Percentiles rank a stretch among this genome's conserved stretches.
These are phyloP conservation scores for Melinaea menophilus DNA, from an alignment of 2,888 invertebrate species.

Conservation along the genomic window DNA sequence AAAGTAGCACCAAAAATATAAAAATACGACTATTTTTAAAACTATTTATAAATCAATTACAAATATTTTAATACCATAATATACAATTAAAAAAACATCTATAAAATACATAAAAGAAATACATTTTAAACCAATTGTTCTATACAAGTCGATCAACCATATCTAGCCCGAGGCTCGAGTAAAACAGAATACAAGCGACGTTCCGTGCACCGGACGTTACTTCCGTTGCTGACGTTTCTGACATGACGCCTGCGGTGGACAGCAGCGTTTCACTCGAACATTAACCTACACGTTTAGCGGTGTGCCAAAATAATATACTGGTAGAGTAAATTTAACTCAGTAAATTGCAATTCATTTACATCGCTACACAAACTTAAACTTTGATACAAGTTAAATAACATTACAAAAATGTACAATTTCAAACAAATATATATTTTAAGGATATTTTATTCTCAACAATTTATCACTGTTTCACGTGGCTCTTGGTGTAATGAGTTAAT, in stretches of 20 bases:
- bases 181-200: neutral
- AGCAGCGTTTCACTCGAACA: constrained; percentile 25
- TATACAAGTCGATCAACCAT: neutral
- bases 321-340: neutral
- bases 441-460: neutral
- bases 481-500: neutral
- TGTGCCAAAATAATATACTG: constrained; percentile 24
- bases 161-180: neutral
- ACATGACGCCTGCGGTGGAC: constrained; percentile 22
- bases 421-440: no score
- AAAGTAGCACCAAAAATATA: neutral
- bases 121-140: no score
- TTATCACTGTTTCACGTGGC: neutral
- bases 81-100: no score
- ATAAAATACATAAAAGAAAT: no score
- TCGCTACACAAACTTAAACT: no score
- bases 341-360: no score
- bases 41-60: no score
- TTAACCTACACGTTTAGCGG: constrained; percentile 25
- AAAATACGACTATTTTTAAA: neutral
- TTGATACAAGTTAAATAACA: neutral
- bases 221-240: constrained; percentile 13
- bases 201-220: constrained; percentile 13
- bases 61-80: no score
- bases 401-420: neutral